A percentile compares a stretch with the other conserved stretches of the same genome.
Conservation (phyloP, 2,113 vertebrate species). For the Neodontobutis hainanensis region DNA sequence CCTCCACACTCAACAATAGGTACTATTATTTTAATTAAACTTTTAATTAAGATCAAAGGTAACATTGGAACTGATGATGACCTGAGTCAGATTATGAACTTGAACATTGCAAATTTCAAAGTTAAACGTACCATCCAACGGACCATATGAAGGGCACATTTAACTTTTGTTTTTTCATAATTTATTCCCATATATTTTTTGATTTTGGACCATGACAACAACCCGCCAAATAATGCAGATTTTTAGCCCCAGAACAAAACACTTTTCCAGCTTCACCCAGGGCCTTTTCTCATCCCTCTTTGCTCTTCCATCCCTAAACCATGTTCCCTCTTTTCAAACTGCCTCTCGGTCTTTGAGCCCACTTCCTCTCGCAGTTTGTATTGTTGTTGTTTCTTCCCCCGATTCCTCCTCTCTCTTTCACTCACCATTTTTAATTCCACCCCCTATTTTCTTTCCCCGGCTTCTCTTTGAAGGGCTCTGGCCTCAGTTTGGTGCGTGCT, state of each 20-base stretch:
- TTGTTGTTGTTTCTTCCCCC: slow-evolving; percentile 60
- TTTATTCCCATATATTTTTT: no score
- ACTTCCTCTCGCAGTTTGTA: slow-evolving; percentile 69
- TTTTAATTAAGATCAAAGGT: no score
- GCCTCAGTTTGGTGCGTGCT: slow-evolving; percentile 42
- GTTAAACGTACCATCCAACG: no score
- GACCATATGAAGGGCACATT: no score
- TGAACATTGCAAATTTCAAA: no score
- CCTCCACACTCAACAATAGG: no score
- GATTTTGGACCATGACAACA: no score
- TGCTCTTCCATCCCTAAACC: slow-evolving; percentile 53
- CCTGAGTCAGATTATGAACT: no score
- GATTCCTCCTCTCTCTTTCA: slow-evolving; percentile 62
- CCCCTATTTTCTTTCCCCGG: slow-evolving; percentile 59
- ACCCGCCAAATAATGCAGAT: slow-evolving; percentile 54
- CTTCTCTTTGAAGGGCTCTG: slow-evolving; percentile 28
- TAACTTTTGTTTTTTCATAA: no score
- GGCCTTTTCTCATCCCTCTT: slow-evolving; percentile 37
- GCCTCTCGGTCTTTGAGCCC: slow-evolving; percentile 61
- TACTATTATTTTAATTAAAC: no score
- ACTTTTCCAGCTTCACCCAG: not conserved
- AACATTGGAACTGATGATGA: no score
- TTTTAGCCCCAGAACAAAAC: slow-evolving; percentile 22
- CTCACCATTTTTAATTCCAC: slow-evolving; percentile 68
- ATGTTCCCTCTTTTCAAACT: slow-evolving; percentile 60